Evolutionary conservation across 2,888 invertebrate genomes (phyloP), one percentile per base, ranked within the genome.

Genomic region (Tethea ocularis): DNA sequence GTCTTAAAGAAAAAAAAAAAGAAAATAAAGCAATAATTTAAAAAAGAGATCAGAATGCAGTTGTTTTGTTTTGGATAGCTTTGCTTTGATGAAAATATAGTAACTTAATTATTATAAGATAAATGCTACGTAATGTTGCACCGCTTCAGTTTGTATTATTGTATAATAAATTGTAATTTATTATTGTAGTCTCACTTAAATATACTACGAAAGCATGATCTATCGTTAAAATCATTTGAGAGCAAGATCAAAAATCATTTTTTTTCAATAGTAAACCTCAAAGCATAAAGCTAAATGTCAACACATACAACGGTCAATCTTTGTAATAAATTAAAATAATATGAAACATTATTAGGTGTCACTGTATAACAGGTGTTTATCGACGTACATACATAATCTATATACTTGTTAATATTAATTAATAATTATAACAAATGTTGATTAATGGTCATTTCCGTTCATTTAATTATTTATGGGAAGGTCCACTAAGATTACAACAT

Each of bases 341-440:
- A 83, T 82, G 86, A 87, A 82, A 33, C 54, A 54, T 54, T 88
- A 87, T 82, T 93, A 92, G 89, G 87, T 91, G 89, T 93, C 91
- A 86, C 93, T 93, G 91, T 92, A 87, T 90, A 91, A 92, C 93
- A 92, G 92, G 85, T 89, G 89, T 93, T 91, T 90, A 86, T 87
- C 83, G 84, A 85, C 84, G 77, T 87, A 85, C 83, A 69, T 86
- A 90, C 88, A 91, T 91, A 89, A 89, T 91, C 85, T 91, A 90
- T 92, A 89, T 89, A 88, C 84, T 88, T 91, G 91, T 93, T 93
- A 93, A 88, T 89, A 90, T 87, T 88, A 87, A 87, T 88, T 87
- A 76, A 88, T 88, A 72, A 86, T 87, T 91, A 91, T 90, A 91
- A 91, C 61, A 76, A 70, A 89, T 91, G 92, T 91, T 92, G 86